phyloP scores from a whole-genome alignment of 1,140 invertebrate genomes.

The Rhagoletis zephyria region DNA sequence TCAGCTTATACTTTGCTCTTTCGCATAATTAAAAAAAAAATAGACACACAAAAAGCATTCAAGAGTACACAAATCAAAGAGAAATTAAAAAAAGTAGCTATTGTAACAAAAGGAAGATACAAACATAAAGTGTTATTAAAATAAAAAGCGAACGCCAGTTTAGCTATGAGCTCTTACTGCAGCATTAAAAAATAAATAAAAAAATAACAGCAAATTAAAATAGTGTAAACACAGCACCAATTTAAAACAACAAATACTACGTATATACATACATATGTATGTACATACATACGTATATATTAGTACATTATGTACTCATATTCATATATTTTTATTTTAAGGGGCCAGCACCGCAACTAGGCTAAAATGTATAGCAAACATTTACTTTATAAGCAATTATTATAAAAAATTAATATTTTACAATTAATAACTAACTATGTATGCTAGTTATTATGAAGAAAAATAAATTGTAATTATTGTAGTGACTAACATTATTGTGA shows the following conservation, averaged over 20 bases:
- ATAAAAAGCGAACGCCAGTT: slow-evolving; percentile 20
- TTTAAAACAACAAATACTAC: background rate
- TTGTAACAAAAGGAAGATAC: background rate
- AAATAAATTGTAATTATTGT: slow-evolving; percentile 43
- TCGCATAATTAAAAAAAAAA: too few relatives aligned
- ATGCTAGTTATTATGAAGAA: slow-evolving; percentile 13
- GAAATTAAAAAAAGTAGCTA: background rate
- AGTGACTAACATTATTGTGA: slow-evolving; percentile 28
- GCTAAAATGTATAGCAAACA: slow-evolving; percentile 29
- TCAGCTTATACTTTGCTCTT: too few relatives aligned
- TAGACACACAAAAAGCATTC: background rate
- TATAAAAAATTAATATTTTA: slow-evolving; percentile 8
- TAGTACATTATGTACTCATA: background rate
- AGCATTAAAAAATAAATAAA: background rate
- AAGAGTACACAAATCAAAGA: background rate
- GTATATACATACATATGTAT: background rate
- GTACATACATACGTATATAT: background rate
- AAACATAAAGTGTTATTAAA: background rate
- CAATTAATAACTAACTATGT: background rate
- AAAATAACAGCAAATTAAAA: too few relatives aligned
- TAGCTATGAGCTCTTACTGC: background rate
- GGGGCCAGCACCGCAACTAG: background rate
- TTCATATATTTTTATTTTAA: background rate
- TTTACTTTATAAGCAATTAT: slow-evolving; percentile 16
- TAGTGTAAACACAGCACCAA: too few relatives aligned